Conservation (phyloP, 1,140 invertebrate species). For the Saccostrea echinata region DNA sequence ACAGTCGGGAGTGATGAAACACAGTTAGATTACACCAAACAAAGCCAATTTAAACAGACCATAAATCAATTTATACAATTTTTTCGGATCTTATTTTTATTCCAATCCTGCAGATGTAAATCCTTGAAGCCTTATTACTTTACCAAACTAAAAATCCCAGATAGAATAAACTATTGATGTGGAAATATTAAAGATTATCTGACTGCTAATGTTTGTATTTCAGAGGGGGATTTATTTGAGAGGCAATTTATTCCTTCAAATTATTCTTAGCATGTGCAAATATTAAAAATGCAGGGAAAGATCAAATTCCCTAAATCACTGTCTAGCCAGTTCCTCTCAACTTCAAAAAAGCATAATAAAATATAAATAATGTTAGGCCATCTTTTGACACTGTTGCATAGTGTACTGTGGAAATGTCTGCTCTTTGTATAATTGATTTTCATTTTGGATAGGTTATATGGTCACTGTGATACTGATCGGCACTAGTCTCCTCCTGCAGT, state of each 20-base stretch:
- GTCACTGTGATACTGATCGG: background rate
- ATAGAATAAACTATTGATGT: background rate
- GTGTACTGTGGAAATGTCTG: background rate
- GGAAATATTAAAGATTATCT: background rate
- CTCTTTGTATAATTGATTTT: background rate
- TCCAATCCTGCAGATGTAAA: background rate
- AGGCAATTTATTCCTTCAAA: background rate
- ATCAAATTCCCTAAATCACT: background rate
- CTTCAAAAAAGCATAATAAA: background rate
- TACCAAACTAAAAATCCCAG: background rate
- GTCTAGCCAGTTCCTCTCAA: background rate
- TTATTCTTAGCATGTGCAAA: background rate
- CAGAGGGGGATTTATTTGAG: background rate
- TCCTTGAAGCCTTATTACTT: background rate
- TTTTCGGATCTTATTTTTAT: background rate
- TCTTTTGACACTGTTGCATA: no score
- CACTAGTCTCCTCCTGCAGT: background rate
- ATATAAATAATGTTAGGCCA: no score
- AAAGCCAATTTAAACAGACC: no score
- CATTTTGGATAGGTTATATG: slow-evolving; percentile 1
- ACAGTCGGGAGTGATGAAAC: background rate
- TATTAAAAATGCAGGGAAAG: background rate
- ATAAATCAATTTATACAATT: no score
- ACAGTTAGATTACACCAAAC: background rate
- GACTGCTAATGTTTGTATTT: background rate